A percentile compares a stretch with the other conserved stretches of the same genome.
These are phyloP conservation scores for Eueremaeus valkanovi DNA, from an alignment of 2,888 invertebrate species.

Conservation along the genomic window DNA sequence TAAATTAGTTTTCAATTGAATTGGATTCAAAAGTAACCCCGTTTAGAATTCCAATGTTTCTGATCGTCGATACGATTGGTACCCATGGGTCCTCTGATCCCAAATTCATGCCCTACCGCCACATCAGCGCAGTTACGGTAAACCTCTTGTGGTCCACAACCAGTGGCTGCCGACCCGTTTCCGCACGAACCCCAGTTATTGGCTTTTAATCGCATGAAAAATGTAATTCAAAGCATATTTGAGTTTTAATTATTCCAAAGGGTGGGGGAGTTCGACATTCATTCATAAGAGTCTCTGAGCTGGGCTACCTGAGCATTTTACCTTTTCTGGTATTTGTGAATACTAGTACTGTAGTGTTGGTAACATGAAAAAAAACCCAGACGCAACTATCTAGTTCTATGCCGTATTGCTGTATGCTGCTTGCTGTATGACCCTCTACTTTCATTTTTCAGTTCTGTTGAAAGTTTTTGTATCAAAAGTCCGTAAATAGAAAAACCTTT, in stretches of 20 bases:
- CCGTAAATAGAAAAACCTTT: too few relatives aligned
- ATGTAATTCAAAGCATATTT: neutral
- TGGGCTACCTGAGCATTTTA: neutral
- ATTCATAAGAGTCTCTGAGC: neutral
- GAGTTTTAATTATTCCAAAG: neutral
- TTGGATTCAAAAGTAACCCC: neutral
- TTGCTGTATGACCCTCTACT: too few relatives aligned
- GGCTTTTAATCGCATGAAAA: constrained; percentile 38
- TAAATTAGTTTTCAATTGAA: too few relatives aligned
- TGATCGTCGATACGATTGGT: constrained; percentile 12
- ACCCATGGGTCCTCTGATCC: constrained; percentile 44
- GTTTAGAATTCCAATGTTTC: constrained; percentile 3
- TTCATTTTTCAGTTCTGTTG: too few relatives aligned
- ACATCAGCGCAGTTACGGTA: constrained; percentile 48
- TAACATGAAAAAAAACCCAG: too few relatives aligned
- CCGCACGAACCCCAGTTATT: constrained; percentile 48
- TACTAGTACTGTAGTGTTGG: too few relatives aligned
- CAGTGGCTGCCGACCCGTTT: constrained; percentile 44
- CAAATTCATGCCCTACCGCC: constrained; percentile 42
- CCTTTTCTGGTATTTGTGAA: neutral
- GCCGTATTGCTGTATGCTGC: too few relatives aligned
- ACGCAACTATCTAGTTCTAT: too few relatives aligned
- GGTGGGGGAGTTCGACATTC: too few relatives aligned
- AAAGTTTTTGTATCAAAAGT: too few relatives aligned
- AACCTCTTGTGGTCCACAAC: constrained; percentile 48